Evolutionary conservation across 2,113 vertebrate species (phyloP), one percentile per base, ranked within the genome.

Genomic region (Platysteira castanea): DNA sequence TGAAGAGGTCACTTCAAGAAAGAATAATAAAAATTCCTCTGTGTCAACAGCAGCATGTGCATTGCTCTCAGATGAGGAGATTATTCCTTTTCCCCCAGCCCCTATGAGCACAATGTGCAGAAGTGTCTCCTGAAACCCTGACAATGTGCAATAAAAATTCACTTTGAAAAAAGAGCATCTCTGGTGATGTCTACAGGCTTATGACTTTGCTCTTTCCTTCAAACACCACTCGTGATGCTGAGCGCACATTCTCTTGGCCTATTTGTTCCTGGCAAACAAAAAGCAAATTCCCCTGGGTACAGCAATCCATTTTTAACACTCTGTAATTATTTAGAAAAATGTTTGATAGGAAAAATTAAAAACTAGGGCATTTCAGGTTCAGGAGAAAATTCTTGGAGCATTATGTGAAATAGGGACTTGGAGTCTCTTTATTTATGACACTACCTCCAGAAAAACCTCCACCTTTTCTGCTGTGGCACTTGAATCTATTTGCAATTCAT

Each of bases 161-260:
- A 59, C 46, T 96, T 90, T 70, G 75, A 67, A 56, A 89, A 69
- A 83, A 67, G 39, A 85, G 33, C 82, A 50, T 85, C 47, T 95
- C 87, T 2, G 4, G 52, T 80, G 64, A 89, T 70, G 75, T 89
- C 90, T 91, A 85, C 84, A 83, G 73, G 50, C 42, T 85, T 97
- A 93, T 96, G 96, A 96, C 96, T 97, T 97, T 96, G 95, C 91
- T 94, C 84, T 94, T 97, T 94, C 95, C 93, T 96, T 96, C 96
- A 96, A 95, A 94, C 67, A 94, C 67, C 35, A 67, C 92, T 96
- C 50, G 52, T 96, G 95, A 96, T 96, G 93, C 95, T 94, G 95
- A 96, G 75, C 19, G 63, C 87, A 96, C 87, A 77, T 91, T 91
- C 93, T 94, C 78, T 89, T 94, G 96, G 91, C 93, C 95, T 96